These are phyloP conservation scores for Megaptera novaeangliae DNA, from an alignment of 2,113 vertebrate genomes.

Conservation along the genomic window DNA sequence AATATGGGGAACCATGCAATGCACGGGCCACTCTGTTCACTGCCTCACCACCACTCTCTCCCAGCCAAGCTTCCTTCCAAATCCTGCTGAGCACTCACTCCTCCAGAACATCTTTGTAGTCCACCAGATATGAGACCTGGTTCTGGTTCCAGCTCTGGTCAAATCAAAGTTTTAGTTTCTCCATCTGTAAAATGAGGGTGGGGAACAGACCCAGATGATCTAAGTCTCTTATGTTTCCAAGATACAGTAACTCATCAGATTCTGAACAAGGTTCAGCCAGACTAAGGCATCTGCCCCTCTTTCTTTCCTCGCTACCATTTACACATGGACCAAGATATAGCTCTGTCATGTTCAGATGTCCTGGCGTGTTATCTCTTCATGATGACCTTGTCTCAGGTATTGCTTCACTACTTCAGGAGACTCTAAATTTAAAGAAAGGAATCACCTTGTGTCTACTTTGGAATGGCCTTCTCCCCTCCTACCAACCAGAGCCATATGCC, in stretches of 20 bases:
- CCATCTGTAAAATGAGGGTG: background rate
- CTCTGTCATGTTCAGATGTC: background rate
- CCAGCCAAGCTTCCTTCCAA: background rate
- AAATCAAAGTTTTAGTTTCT: constrained; percentile 17
- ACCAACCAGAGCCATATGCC: background rate
- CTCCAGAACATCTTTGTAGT: background rate
- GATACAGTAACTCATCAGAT: constrained; percentile 11
- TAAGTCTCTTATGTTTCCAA: background rate
- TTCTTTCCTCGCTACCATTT: background rate
- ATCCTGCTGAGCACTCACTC: background rate
- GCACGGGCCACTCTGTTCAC: background rate
- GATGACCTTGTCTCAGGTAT: background rate
- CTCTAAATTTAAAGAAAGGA: background rate
- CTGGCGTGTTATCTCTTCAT: background rate
- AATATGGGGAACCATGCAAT: background rate
- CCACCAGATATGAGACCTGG: background rate
- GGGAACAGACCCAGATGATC: background rate
- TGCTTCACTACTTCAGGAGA: background rate
- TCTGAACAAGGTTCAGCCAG: background rate
- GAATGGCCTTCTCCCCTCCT: background rate
- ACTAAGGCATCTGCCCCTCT: background rate
- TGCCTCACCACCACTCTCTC: background rate
- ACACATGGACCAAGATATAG: background rate
- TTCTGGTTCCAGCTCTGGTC: background rate
- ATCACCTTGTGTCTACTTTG: background rate